Percentiles rank a stretch among this genome's conserved stretches.
phyloP scores from a whole-genome alignment of 1,140 invertebrate species.

The Oreohelix idahoensis region DNA sequence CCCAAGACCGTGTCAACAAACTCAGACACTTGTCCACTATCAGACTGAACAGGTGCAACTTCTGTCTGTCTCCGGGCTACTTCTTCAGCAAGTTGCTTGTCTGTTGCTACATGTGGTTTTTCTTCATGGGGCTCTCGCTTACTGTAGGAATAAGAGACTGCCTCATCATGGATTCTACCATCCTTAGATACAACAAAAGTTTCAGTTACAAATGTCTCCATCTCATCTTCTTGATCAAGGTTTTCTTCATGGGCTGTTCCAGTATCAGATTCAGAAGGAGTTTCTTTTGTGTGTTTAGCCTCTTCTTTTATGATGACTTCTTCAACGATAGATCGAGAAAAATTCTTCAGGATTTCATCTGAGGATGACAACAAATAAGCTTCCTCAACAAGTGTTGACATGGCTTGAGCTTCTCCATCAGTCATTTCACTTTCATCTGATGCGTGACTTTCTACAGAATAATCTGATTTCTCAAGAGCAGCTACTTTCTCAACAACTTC shows the following conservation, averaged over 20 bases:
- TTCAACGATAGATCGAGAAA: neutral
- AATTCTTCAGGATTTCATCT: neutral
- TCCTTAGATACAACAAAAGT: neutral
- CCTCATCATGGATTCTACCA: neutral
- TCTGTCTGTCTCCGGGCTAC: neutral
- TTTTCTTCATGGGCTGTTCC: neutral
- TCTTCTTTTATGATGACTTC: slow-evolving; percentile 5
- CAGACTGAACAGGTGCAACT: neutral
- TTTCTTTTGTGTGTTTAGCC: neutral
- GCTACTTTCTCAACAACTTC: neutral
- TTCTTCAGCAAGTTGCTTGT: neutral
- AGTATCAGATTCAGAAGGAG: neutral
- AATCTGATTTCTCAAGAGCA: neutral
- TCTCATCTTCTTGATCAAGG: neutral
- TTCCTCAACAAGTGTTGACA: neutral
- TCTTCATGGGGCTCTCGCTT: neutral
- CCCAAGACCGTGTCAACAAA: neutral
- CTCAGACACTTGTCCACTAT: neutral
- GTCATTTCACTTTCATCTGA: neutral
- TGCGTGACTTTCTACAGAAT: neutral
- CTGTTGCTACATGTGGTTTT: neutral
- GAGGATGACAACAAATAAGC: neutral
- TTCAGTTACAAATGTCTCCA: neutral
- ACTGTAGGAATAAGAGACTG: neutral
- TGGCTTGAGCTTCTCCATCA: neutral